Conservation (phyloP, 2,888 invertebrate species). For the Orthosia cruda region DNA sequence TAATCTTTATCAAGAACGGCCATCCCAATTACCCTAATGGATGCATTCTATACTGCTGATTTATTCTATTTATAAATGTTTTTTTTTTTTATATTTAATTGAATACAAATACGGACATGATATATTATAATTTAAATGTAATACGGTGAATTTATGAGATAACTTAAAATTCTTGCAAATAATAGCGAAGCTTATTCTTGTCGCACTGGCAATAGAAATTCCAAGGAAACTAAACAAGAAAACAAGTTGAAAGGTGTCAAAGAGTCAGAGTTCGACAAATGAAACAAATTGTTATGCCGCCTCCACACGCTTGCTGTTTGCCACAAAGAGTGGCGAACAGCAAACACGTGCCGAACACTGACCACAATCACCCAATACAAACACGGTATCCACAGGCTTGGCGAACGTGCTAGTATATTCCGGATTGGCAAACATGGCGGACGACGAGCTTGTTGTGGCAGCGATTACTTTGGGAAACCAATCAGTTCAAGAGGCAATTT, state of each 20-base stretch:
- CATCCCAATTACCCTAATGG: constrained; percentile 52
- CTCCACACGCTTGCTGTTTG: too few species aligned
- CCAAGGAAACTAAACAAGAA: not conserved
- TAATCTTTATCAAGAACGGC: constrained; percentile 45
- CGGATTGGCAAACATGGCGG: too few species aligned
- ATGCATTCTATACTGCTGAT: constrained; percentile 41
- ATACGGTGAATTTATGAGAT: constrained; percentile 9
- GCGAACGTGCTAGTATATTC: too few species aligned
- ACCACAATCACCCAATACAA: too few species aligned
- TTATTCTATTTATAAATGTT: constrained; percentile 10
- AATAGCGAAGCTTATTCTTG: not conserved
- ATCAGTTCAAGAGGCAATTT: too few species aligned
- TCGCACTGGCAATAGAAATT: constrained; percentile 4
- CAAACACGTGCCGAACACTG: too few species aligned
- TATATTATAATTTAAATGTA: not conserved
- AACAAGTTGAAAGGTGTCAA: not conserved
- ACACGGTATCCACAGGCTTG: too few species aligned
- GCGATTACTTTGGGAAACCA: too few species aligned
- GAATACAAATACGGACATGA: constrained; percentile 1
- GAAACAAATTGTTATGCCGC: too few species aligned
- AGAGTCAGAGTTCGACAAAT: not conserved
- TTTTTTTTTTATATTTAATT: not conserved
- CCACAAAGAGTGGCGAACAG: too few species aligned
- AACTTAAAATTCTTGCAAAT: constrained; percentile 11
- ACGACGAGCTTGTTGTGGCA: too few species aligned